A percentile compares a stretch with the other conserved stretches of the same genome.
These are phyloP conservation scores for Mus spretus DNA, from an alignment of 2,797 vertebrate species.

Conservation along the genomic window DNA sequence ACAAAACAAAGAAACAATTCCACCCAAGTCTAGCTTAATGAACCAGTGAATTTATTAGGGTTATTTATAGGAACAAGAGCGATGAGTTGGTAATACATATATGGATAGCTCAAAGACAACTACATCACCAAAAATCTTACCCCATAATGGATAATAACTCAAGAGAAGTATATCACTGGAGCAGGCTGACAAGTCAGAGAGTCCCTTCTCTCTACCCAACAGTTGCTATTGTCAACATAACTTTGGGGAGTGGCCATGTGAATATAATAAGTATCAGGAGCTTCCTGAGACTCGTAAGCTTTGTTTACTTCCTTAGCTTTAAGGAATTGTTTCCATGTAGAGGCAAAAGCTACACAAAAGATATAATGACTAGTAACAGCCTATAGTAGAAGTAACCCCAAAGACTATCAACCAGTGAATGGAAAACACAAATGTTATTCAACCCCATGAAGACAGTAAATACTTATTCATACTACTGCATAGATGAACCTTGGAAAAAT, in stretches of 20 bases:
- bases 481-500: neutral
- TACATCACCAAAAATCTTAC: neutral
- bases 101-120: neutral
- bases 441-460: neutral
- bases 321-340: neutral
- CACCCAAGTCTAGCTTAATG: neutral
- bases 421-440: neutral
- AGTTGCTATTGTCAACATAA: neutral
- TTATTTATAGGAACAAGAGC: neutral
- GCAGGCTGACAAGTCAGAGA: neutral
- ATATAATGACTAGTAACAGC: neutral
- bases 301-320: neutral
- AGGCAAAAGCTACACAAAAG: neutral
- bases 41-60: neutral
- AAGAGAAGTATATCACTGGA: neutral
- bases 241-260: neutral
- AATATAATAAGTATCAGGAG: neutral
- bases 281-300: neutral
- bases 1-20: neutral
- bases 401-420: constrained; percentile 4
- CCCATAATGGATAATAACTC: neutral
- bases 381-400: constrained; percentile 7
- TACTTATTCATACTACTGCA: neutral
- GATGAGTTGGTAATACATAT: neutral
- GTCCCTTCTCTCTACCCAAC: neutral